phyloP scores from a whole-genome alignment of 2,888 invertebrate genomes.

The Spatulosminthurus flaviceps region DNA sequence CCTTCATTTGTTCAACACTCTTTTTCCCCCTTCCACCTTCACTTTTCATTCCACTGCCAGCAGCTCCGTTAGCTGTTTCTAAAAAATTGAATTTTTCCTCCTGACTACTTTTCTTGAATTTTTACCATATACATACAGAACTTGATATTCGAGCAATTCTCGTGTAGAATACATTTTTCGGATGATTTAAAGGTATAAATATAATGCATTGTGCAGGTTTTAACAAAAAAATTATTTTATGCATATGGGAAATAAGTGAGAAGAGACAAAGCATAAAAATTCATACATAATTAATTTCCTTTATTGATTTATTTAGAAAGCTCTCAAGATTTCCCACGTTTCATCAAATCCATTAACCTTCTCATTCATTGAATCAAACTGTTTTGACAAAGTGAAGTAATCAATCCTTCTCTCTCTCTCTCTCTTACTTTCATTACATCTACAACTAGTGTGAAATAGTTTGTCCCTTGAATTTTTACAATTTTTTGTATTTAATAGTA shows the following conservation, averaged over 20 bases:
- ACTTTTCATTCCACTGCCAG: neutral
- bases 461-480: slow-evolving; percentile 21
- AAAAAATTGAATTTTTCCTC: slow-evolving; percentile 14
- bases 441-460: slow-evolving; percentile 22
- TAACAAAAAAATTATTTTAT: no score
- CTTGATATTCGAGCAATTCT: no score
- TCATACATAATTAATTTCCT: slow-evolving; percentile 38
- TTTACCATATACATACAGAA: neutral
- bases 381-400: slow-evolving; percentile 18
- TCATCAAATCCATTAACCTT: slow-evolving; percentile 15
- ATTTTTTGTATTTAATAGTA: slow-evolving; percentile 11
- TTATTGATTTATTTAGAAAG: slow-evolving; percentile 44
- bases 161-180: no score
- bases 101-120: neutral
- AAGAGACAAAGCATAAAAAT: neutral
- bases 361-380: slow-evolving; percentile 20
- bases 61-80: neutral
- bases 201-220: no score
- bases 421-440: no score
- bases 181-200: no score
- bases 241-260: neutral
- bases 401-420: slow-evolving; percentile 16
- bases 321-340: slow-evolving; percentile 37
- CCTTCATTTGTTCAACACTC: slow-evolving; percentile 29
- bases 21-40: neutral